A percentile compares a stretch with the other conserved stretches of the same genome.
Evolutionary conservation across 2,888 invertebrate genomes (phyloP).

Genomic region (Nymphalis c-album): DNA sequence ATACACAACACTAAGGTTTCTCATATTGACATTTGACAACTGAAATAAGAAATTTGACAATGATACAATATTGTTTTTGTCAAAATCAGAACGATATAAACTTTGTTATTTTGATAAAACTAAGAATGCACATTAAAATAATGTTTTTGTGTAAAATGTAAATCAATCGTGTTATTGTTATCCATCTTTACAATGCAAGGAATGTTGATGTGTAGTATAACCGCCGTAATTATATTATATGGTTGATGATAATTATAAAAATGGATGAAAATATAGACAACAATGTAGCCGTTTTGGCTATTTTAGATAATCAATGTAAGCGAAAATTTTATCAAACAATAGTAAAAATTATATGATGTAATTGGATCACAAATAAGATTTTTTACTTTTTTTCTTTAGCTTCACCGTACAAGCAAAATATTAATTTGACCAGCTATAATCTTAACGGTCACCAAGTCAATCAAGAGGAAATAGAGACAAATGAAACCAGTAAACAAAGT

Average conservation of each 20-base stretch:
- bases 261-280: constrained; percentile 65
- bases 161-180: too few relatives aligned
- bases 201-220: neutral
- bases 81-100: too few relatives aligned
- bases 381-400: constrained; percentile 39
- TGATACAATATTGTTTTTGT: too few relatives aligned
- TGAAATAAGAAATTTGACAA: too few relatives aligned
- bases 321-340: constrained; percentile 26
- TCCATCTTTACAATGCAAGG: neutral
- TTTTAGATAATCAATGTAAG: constrained; percentile 61
- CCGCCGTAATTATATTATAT: neutral
- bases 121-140: too few relatives aligned
- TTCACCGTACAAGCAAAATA: constrained; percentile 53
- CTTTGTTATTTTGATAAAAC: too few relatives aligned
- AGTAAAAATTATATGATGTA: too few relatives aligned
- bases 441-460: constrained; percentile 45
- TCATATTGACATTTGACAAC: too few relatives aligned
- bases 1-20: too few relatives aligned
- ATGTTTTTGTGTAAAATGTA: too few relatives aligned
- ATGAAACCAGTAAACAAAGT: constrained; percentile 63
- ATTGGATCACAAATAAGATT: neutral
- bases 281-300: constrained; percentile 63
- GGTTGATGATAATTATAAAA: constrained; percentile 18
- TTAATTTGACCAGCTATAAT: constrained; percentile 50
- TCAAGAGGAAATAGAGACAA: constrained; percentile 55